Evolutionary conservation across 2,797 vertebrate species (phyloP).

Genomic region (Masticophis lateralis): DNA sequence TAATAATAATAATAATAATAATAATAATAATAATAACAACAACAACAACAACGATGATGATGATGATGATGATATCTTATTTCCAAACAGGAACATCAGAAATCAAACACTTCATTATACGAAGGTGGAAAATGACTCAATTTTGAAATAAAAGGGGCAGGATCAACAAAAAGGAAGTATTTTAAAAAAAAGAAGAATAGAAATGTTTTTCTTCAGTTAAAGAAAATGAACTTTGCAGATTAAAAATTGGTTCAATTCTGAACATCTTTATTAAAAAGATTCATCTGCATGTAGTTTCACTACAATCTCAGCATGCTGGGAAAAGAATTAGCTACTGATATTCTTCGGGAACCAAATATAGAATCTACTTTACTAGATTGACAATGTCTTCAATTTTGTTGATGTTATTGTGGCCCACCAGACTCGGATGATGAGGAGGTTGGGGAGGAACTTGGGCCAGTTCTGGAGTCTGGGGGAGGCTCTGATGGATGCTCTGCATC

Average conservation of each 20-base stretch:
- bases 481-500: too few relatives aligned
- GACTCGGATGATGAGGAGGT: too few relatives aligned
- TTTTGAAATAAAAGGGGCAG: background rate
- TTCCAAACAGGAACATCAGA: background rate
- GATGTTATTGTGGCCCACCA: background rate
- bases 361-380: background rate
- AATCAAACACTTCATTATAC: background rate
- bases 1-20: background rate
- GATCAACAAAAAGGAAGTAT: background rate
- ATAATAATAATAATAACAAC: too few relatives aligned
- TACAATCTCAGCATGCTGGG: background rate
- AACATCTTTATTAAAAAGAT: background rate
- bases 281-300: background rate
- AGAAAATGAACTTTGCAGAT: background rate
- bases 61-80: background rate
- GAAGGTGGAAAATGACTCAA: background rate
- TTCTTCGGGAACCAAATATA: background rate
- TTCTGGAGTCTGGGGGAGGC: too few relatives aligned
- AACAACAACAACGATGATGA: too few relatives aligned
- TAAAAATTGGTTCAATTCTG: background rate
- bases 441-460: too few relatives aligned
- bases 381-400: background rate
- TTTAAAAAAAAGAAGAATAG: background rate
- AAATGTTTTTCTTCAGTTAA: background rate
- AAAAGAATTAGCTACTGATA: background rate